Percentiles rank a stretch among this genome's conserved stretches.
These are phyloP conservation scores for Chinchilla lanigera DNA, from an alignment of 2,113 vertebrate genomes.

Conservation along the genomic window DNA sequence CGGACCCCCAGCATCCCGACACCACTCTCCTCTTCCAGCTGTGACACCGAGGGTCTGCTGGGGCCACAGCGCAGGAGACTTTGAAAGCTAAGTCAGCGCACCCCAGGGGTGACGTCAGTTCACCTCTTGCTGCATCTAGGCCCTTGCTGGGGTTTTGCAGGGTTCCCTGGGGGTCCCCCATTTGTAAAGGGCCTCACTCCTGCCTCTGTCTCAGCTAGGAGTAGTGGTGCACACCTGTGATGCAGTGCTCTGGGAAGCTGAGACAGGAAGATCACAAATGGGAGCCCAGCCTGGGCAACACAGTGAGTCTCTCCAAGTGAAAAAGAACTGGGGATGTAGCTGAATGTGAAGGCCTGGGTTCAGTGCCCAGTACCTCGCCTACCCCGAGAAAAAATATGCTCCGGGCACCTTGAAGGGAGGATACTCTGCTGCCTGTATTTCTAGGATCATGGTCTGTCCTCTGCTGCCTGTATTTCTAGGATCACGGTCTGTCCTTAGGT, in stretches of 20 bases:
- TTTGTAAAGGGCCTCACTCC: background rate
- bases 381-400: background rate
- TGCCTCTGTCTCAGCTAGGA: background rate
- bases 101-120: background rate
- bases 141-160: background rate
- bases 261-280: background rate
- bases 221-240: background rate
- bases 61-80: background rate
- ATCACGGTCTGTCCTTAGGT: background rate
- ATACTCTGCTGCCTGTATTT: background rate
- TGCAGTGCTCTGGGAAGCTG: background rate
- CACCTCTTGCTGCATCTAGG: background rate
- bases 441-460: background rate
- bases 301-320: background rate
- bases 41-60: background rate
- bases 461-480: background rate
- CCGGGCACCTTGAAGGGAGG: background rate
- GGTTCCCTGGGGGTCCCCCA: background rate
- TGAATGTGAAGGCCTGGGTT: background rate
- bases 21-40: background rate
- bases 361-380: background rate
- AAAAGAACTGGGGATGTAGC: background rate
- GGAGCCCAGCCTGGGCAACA: background rate
- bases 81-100: background rate
- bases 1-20: background rate